Conservation (phyloP, 2,888 invertebrate species). For the Ctena decussata region DNA sequence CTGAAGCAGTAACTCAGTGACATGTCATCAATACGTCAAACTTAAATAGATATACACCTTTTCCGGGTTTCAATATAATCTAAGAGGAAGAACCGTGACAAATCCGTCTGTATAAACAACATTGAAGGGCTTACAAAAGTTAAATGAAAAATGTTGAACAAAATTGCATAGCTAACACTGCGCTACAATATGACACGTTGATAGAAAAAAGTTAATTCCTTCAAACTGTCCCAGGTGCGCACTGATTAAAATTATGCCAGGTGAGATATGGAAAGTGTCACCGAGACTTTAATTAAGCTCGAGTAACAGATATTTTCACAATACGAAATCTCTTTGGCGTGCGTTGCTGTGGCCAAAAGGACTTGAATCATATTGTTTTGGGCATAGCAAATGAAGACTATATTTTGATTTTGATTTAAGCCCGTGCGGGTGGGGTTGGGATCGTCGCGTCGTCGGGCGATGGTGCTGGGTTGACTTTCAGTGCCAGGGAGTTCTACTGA, state of each 20-base stretch:
- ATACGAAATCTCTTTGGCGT: too few species aligned
- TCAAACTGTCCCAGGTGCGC: conserved; percentile 11
- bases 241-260: conserved; percentile 4
- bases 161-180: conserved; percentile 37
- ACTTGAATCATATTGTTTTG: too few species aligned
- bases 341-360: too few species aligned
- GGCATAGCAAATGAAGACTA: too few species aligned
- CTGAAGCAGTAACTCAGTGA: too few species aligned
- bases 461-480: too few species aligned
- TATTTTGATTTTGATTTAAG: too few species aligned
- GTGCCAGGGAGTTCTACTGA: too few species aligned
- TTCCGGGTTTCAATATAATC: background rate
- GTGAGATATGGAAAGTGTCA: conserved; percentile 9
- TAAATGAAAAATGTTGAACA: conserved; percentile 35
- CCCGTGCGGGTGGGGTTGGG: too few species aligned
- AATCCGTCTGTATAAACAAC: conserved; percentile 48
- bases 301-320: too few species aligned
- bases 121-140: conserved; percentile 11
- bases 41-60: background rate
- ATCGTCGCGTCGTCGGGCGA: too few species aligned
- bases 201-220: conserved; percentile 57
- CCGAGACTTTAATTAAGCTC: background rate
- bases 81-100: conserved; percentile 34
- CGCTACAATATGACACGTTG: conserved; percentile 30
- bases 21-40: too few species aligned